phyloP scores from a whole-genome alignment of 2,113 vertebrate genomes.

The Chloebia gouldiae region DNA sequence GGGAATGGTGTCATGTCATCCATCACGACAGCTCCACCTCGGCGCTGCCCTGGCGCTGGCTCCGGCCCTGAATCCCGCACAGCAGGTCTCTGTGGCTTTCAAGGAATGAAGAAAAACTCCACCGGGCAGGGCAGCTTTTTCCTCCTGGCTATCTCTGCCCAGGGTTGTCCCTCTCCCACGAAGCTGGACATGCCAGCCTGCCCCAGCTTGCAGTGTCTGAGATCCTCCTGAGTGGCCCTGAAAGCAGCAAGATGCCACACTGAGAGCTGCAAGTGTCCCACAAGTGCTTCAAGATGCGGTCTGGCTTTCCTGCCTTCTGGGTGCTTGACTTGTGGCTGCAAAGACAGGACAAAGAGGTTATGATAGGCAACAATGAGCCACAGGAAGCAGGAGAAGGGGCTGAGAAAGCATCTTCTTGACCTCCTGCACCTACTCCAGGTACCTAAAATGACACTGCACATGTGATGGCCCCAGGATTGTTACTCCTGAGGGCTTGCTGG shows the following conservation, averaged over 20 bases:
- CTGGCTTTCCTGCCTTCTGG: neutral
- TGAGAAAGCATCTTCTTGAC: neutral
- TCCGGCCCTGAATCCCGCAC: neutral
- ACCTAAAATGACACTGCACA: neutral
- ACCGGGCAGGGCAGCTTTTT: neutral
- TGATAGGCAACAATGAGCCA: accelerated
- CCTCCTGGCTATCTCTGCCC: neutral
- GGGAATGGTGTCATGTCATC: neutral
- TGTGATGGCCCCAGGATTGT: neutral
- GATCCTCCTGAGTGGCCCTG: neutral
- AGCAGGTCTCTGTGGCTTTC: slow-evolving; percentile 17
- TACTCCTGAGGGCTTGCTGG: neutral
- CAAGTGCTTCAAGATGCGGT: accelerated
- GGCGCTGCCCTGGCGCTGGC: neutral
- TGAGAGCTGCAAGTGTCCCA: neutral
- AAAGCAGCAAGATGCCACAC: neutral
- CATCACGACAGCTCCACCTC: neutral
- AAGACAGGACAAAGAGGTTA: neutral
- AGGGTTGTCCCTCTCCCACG: accelerated
- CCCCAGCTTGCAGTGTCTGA: neutral
- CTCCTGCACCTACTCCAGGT: no score
- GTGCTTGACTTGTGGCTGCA: neutral
- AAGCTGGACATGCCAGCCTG: neutral
- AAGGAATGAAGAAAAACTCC: slow-evolving; percentile 58
- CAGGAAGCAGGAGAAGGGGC: neutral